Evolutionary conservation across 2,888 invertebrate genomes (phyloP), one percentile per base, ranked within the genome.

Genomic region (Odontothrips loti): DNA sequence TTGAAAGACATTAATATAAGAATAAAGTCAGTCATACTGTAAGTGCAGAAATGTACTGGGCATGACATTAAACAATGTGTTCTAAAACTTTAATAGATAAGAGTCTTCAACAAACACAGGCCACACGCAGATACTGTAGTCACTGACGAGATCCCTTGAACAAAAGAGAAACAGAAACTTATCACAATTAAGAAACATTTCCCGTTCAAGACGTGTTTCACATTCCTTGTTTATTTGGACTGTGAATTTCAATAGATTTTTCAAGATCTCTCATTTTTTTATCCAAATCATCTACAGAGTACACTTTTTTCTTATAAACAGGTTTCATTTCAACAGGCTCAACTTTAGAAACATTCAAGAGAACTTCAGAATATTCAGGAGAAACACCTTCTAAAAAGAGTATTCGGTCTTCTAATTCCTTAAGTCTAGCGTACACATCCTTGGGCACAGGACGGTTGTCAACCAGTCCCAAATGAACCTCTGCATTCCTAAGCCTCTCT

Each of bases 351-450:
- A 23, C 68, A 47, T 81, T 79, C 80, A 80, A 79, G 79, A 79
- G 63, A 81, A 80, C 47, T 27, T 92, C 90, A 43, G 91, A 90
- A 85, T 96, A 96, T 87, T 96, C 96, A 0, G 95, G 95, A 68
- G 95, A 95, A 81, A 94, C 86, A 0, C 94, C 90, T 87, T 96
- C 93, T 82, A 96, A 87, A 82, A 91, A 88, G 11, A 94, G 88
- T 80, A 96, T 90, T 83, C 92, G 90, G 85, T 95, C 91, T 87
- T 96, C 96, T 85, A 95, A 89, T 0, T 88, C 88, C 87, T 94
- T 94, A 9, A 96, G 87, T 48, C 95, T 88, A 82, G 88, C 87
- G 85, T 93, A 94, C 51, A 95, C 88, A 86, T 93, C 92, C 82
- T 88, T 90, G 0, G 92, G 88, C 0, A 91, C 90, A 0, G 91